Evolutionary conservation across 2,797 vertebrate species (phyloP).

Genomic region (Vireo griseus): DNA sequence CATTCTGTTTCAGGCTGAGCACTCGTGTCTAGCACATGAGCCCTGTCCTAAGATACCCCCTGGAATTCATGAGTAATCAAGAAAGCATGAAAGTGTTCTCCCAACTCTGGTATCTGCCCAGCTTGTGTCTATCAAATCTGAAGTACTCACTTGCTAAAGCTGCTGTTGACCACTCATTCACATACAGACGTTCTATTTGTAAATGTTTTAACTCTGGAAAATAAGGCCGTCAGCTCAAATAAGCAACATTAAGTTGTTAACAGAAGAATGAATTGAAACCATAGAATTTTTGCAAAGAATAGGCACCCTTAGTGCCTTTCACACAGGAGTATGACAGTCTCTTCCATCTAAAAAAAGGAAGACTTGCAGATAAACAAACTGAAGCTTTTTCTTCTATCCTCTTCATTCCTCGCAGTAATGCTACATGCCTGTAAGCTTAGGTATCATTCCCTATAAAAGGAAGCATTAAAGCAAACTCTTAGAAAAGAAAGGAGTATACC

Average conservation of each 20-base stretch:
- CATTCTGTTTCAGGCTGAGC: not conserved
- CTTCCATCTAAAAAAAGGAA: not conserved
- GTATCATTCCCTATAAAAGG: not conserved
- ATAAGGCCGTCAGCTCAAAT: not conserved
- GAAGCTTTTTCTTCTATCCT: not conserved
- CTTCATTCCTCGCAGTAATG: not conserved
- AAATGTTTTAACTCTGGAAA: not conserved
- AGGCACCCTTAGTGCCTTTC: not conserved
- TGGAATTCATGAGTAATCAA: constrained; percentile 23
- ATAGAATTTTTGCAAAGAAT: not conserved
- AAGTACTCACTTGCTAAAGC: not conserved
- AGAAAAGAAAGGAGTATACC: not conserved
- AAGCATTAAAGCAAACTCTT: not conserved
- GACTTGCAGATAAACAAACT: not conserved
- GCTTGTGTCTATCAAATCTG: not conserved
- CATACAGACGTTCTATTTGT: not conserved
- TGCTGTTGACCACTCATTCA: not conserved
- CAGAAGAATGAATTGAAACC: not conserved
- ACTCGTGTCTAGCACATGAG: not conserved
- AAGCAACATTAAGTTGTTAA: not conserved
- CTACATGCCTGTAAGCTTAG: not conserved
- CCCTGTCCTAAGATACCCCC: not conserved
- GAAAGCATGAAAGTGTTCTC: not conserved
- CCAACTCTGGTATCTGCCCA: not conserved
- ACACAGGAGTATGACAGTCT: not conserved